Evolutionary conservation across 1,140 invertebrate genomes (phyloP), one percentile per base, ranked within the genome.

Genomic region (Hycleus cichorii): DNA sequence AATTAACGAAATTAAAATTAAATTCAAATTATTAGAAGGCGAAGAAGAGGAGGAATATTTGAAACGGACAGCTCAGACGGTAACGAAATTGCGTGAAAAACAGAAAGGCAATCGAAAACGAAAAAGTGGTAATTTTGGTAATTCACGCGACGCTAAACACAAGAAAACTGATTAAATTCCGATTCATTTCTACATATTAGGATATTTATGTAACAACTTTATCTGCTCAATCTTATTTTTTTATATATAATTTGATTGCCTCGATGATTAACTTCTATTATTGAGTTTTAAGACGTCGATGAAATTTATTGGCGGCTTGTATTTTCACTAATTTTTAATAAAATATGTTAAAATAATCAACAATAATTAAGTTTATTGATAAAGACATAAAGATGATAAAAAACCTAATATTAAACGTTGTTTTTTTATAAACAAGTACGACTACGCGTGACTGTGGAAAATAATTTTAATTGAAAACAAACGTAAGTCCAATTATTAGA

Each of bases 41-140:
- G 85, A 88, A 24, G 87, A 89, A 70, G 87, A 89, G 67, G 78
- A 80, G 11, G 72, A 77, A 32, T 88, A 86, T 62, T 74, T 88
- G 26, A 72, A 78, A 10, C 86, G 84, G 67, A 83, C 80, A 24
- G 71, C 81, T 26, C 80, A 82, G 64, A 76, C 83, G 49, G 83
- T 88, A 70, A 72, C 74, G 8, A 81, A 80, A 64, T 71, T 77
- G 25, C 80, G 81, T 60, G 67, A 73, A 48, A 66, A 78, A 38
- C 73, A 71, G 43, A 58, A 65, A 10, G 71, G 70, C 43, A 72
- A 72, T 39, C 73, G 73, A 43, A 78, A 78, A 57, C 59, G 73
- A 39, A 73, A 68, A 49, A 68, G 69, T 4, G 69, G 69, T 3
- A 68, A 69, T 12, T 67, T 63, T 47, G 62, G 47, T 6, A 68